Evolutionary conservation across 2,797 vertebrate species (phyloP).

Genomic region (Hippoglossus hippoglossus): DNA sequence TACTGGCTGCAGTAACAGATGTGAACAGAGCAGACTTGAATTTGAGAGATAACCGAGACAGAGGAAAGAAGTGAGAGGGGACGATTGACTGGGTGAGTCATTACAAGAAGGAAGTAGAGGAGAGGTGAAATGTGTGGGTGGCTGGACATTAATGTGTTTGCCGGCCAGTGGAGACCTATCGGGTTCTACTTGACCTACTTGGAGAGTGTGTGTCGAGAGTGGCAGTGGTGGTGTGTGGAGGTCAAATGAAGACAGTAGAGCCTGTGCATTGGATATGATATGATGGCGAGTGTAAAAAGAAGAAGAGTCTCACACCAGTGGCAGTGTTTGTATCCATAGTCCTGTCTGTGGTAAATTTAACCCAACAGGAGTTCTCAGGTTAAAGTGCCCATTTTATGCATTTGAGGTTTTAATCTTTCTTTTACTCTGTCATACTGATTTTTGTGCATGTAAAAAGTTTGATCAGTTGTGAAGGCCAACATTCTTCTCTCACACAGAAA

Average conservation of each 20-base stretch:
- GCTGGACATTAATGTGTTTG: slow-evolving; percentile 31
- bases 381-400: no score
- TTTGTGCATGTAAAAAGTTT: no score
- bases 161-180: slow-evolving; percentile 29
- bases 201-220: background rate
- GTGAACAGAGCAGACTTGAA: no score
- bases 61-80: slow-evolving; percentile 1
- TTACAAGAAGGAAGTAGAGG: slow-evolving; percentile 13
- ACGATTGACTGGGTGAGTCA: slow-evolving; percentile 34
- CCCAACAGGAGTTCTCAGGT: no score
- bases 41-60: background rate
- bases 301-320: no score
- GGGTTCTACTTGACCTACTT: slow-evolving; percentile 37
- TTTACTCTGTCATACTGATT: no score
- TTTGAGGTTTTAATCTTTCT: no score
- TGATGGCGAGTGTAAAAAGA: background rate
- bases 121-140: slow-evolving; percentile 37
- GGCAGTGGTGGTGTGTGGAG: slow-evolving; percentile 1
- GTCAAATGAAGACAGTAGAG: slow-evolving; percentile 24
- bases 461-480: no score
- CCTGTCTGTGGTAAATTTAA: no score
- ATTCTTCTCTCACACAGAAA: background rate
- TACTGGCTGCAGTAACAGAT: no score
- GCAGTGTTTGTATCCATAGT: no score
- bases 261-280: background rate